These are phyloP conservation scores for Neodontobutis hainanensis DNA, from an alignment of 2,113 vertebrate genomes.

Conservation along the genomic window DNA sequence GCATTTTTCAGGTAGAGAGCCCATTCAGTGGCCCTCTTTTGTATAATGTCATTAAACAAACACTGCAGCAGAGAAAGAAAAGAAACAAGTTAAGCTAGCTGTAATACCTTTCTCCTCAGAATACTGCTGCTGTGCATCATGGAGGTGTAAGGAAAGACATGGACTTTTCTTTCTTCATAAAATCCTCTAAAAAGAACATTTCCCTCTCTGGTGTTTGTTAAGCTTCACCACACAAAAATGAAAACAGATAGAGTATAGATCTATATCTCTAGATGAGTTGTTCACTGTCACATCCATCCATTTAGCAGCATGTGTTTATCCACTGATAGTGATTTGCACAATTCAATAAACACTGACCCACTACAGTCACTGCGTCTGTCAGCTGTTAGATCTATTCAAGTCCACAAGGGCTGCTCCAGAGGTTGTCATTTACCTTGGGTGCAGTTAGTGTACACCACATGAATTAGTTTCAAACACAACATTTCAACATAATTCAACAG, in stretches of 20 bases:
- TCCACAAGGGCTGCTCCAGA: slow-evolving; percentile 23
- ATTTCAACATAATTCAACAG: slow-evolving; percentile 10
- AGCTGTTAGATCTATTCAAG: slow-evolving; percentile 64
- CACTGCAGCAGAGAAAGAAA: neutral
- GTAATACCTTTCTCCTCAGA: slow-evolving; percentile 11
- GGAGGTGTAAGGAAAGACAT: slow-evolving; percentile 27
- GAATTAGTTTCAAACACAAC: neutral
- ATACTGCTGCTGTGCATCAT: slow-evolving; percentile 62
- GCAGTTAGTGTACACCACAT: no score
- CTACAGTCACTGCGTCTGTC: slow-evolving; percentile 63
- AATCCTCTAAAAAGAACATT: neutral
- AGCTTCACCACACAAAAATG: neutral
- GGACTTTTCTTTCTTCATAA: no score
- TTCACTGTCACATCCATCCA: neutral
- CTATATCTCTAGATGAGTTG: neutral
- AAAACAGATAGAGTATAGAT: neutral
- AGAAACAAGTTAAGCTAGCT: slow-evolving; percentile 23
- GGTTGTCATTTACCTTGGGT: no score
- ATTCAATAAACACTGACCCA: slow-evolving; percentile 30
- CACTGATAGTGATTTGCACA: slow-evolving; percentile 11
- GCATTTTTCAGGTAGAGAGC: slow-evolving; percentile 30
- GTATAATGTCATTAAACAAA: slow-evolving; percentile 39
- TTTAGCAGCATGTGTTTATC: slow-evolving; percentile 11
- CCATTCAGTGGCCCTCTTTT: slow-evolving; percentile 25
- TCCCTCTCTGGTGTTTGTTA: neutral